A percentile compares a stretch with the other conserved stretches of the same genome.
Evolutionary conservation across 2,888 invertebrate species (phyloP).

Genomic region (Mesochorus sp.): DNA sequence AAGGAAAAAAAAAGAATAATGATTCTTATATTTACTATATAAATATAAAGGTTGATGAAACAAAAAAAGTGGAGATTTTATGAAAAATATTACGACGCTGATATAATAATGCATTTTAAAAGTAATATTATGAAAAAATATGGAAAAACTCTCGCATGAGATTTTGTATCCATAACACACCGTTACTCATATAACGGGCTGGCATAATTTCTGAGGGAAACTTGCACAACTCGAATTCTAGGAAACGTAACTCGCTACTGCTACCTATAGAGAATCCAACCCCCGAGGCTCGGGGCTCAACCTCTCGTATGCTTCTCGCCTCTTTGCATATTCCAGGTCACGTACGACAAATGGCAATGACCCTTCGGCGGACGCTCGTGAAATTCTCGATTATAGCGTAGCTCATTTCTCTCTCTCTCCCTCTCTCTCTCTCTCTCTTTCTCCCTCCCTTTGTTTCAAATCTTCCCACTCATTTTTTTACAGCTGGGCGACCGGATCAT

Average conservation of each 20-base stretch:
- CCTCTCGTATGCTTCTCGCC: conserved; percentile 33
- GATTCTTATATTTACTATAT: neutral
- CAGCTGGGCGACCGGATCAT: neutral
- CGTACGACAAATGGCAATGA: conserved; percentile 56
- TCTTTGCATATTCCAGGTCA: conserved; percentile 60
- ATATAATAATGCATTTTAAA: too few species aligned
- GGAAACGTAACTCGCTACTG: conserved; percentile 1
- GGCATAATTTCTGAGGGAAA: conserved; percentile 30
- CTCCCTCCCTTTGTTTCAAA: neutral
- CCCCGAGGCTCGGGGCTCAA: conserved; percentile 42
- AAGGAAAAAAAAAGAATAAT: neutral
- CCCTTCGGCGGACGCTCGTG: conserved; percentile 46
- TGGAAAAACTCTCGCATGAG: too few species aligned
- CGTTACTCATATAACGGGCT: conserved; percentile 8
- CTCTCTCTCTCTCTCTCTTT: neutral
- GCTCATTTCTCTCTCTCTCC: neutral
- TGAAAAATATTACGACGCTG: too few species aligned
- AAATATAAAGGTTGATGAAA: neutral
- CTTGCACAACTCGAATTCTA: conserved; percentile 14
- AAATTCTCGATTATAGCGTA: conserved; percentile 34
- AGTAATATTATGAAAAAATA: too few species aligned
- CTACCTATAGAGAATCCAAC: conserved; percentile 1
- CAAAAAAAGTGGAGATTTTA: neutral
- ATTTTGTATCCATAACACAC: neutral
- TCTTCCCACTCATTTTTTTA: too few species aligned